Base-by-base conservation (phyloP, 2,888 invertebrate species). In the Noctua pronuba region DNA sequence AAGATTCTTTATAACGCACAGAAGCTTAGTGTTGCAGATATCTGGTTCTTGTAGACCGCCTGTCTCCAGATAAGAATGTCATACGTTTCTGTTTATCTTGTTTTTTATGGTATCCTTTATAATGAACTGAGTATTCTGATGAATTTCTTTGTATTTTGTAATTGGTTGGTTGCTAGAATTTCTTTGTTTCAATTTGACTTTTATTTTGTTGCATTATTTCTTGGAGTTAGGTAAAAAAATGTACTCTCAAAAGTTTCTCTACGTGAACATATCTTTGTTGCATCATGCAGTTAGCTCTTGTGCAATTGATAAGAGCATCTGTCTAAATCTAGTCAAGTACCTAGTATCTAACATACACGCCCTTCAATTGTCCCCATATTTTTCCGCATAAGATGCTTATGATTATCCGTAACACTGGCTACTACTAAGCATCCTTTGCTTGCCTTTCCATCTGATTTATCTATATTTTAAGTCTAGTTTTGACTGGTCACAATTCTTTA, bases 61-160 rank as follows among this genome's bases (percentile, higher is more conserved):
- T 95, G 96, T 95, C 96, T 96, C 96, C 96, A 90, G 94, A 94
- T 94, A 95, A 94, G 88, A 83, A 82, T 84, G 85, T 87, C 85
- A 79, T 83, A 75, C 79, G 73, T 79, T 84, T 80, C 77, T 82
- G 83, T 88, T 90, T 88, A 88, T 88, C 89, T 82, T 82, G 75
- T 83, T 87, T 88, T 87, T 88, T 87, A 84, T 85, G 77, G 78
- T 70, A 78, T 83, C 58, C 73, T 81, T 86, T 81, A 88, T 88
- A 86, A 88, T 83, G 88, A 87, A 80, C 75, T 64, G 79, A 80
- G 84, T 87, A 79, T 89, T 67, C 78, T 65, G 79, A 79, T 77
- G 77, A 76, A 85, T 79, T 88, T 91, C 90, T 88, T 88, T 89
- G 88, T 88, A 87, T 73, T 80, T 72, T 72, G 18, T 86, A 82